Percentiles rank a stretch among this genome's conserved stretches.
phyloP scores from a whole-genome alignment of 2,113 vertebrate species.

The Progne subis region DNA sequence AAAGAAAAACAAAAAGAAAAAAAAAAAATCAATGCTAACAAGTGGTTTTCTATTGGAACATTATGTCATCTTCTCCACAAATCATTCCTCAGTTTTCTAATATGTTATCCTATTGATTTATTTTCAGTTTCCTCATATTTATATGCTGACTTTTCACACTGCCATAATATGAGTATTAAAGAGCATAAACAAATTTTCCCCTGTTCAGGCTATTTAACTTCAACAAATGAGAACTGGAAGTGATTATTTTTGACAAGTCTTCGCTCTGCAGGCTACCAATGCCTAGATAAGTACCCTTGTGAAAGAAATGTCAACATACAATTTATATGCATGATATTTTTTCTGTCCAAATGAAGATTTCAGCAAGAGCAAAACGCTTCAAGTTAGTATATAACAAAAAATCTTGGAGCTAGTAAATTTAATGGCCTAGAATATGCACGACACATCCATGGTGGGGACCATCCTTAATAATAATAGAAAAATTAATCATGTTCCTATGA shows the following conservation, averaged over 20 bases:
- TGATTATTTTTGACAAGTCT: slow-evolving; percentile 29
- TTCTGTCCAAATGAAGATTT: slow-evolving; percentile 7
- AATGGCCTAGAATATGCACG: background rate
- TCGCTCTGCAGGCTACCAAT: background rate
- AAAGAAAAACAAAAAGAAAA: background rate
- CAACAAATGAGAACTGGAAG: slow-evolving; percentile 1
- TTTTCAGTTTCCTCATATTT: background rate
- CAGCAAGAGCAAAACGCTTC: background rate
- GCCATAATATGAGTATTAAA: background rate
- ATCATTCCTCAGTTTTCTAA: background rate
- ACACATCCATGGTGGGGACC: background rate
- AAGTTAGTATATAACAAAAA: background rate
- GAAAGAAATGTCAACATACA: background rate
- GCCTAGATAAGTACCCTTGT: background rate
- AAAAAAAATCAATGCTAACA: background rate
- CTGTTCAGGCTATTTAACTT: slow-evolving; percentile 10
- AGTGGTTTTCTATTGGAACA: background rate
- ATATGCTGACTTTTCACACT: background rate
- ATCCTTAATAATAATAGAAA: background rate
- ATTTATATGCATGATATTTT: background rate
- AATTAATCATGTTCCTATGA: background rate
- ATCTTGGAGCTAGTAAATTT: background rate
- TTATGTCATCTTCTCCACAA: background rate
- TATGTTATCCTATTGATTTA: background rate
- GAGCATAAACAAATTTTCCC: background rate